Evolutionary conservation across 2,113 vertebrate genomes (phyloP).

Genomic region (Chaetura pelagica): DNA sequence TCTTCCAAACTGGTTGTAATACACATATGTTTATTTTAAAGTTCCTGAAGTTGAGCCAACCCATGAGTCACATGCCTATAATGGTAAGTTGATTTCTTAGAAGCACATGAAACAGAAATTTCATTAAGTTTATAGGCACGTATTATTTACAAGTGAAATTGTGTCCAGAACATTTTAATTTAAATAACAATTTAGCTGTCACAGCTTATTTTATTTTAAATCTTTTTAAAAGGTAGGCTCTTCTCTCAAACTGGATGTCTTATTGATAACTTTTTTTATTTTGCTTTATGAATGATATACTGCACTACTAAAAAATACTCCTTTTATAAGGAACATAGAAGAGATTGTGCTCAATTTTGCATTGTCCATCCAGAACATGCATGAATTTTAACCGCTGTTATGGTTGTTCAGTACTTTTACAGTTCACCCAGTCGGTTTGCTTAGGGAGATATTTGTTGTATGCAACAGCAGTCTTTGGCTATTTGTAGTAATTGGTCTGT

Average conservation of each 20-base stretch:
- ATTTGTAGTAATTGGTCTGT: not conserved
- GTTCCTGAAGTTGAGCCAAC: conserved; percentile 65
- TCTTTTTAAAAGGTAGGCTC: not conserved
- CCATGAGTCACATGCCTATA: conserved; percentile 57
- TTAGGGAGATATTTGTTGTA: not conserved
- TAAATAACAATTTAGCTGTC: not conserved
- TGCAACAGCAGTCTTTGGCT: not conserved
- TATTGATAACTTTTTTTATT: not conserved
- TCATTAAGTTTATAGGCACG: not conserved
- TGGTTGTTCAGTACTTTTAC: not conserved
- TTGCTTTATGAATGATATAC: not conserved
- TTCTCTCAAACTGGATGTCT: not conserved
- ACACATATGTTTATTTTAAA: not conserved
- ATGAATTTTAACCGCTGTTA: not conserved
- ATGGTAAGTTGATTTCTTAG: conserved; percentile 67
- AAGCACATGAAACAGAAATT: not conserved
- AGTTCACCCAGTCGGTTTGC: not conserved
- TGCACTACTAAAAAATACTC: not conserved
- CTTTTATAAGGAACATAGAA: not conserved
- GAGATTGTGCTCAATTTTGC: not conserved
- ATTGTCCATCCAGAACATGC: not conserved
- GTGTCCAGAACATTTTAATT: not conserved
- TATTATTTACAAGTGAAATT: not conserved
- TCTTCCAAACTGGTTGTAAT: not conserved
- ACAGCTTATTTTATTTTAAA: not conserved